Evolutionary conservation across 2,113 vertebrate genomes (phyloP).

Genomic region (Thalassarche chlororhynchos): DNA sequence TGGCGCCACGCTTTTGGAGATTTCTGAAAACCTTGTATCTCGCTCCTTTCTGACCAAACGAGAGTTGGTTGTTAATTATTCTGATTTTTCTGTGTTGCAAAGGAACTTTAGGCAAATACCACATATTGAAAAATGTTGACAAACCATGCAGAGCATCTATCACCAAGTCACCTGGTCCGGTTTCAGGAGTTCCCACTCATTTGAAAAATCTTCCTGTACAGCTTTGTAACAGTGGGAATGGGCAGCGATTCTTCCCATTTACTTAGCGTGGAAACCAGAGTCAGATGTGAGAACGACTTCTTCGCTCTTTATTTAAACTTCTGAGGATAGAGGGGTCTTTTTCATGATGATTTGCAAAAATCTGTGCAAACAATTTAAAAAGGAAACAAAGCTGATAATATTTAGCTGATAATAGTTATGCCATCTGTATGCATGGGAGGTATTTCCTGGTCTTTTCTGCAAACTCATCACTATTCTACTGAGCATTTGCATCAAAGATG

Average conservation of each 20-base stretch:
- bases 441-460: conserved; percentile 46
- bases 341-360: background rate
- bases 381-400: background rate
- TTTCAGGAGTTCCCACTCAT: background rate
- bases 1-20: background rate
- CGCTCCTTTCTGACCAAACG: background rate
- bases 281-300: background rate
- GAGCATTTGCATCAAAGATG: conserved; percentile 22
- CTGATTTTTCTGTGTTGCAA: background rate
- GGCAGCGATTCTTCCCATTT: background rate
- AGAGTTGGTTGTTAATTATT: background rate
- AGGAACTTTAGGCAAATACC: background rate
- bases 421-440: conserved; percentile 37
- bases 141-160: background rate
- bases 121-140: background rate
- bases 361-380: background rate
- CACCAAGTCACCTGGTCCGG: background rate
- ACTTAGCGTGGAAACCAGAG: background rate
- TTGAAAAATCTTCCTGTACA: background rate
- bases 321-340: background rate
- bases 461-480: conserved; percentile 47
- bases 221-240: background rate
- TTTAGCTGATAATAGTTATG: background rate
- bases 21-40: background rate
- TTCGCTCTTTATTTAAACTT: background rate